phyloP scores from a whole-genome alignment of 2,113 vertebrate species.

The Dasypus novemcinctus region DNA sequence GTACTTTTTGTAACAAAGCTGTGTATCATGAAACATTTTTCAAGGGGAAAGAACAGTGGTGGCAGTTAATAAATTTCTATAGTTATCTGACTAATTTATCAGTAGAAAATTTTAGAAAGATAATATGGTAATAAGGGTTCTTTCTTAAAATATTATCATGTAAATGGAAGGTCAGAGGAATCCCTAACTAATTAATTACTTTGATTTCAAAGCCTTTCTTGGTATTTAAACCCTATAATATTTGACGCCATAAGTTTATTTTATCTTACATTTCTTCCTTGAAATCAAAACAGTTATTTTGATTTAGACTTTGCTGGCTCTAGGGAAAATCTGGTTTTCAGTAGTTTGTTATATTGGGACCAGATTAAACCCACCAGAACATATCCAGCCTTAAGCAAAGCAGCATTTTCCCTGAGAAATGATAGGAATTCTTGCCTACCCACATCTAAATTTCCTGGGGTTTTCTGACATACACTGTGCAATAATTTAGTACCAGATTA shows the following conservation, averaged over 20 bases:
- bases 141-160: slow-evolving; percentile 19
- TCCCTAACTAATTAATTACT: slow-evolving; percentile 18
- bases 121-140: not conserved
- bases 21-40: not conserved
- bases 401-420: not conserved
- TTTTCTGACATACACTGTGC: not conserved
- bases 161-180: not conserved
- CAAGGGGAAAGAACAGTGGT: not conserved
- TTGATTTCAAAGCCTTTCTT: not conserved
- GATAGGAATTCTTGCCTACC: not conserved
- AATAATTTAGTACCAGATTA: slow-evolving; percentile 6
- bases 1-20: slow-evolving; percentile 22
- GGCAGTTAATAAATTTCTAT: not conserved
- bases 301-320: not conserved
- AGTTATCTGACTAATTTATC: not conserved
- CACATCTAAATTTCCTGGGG: not conserved
- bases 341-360: not conserved
- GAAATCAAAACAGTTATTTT: slow-evolving; percentile 3
- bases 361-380: not conserved
- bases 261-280: not conserved
- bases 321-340: not conserved
- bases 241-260: not conserved
- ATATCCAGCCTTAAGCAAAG: not conserved
- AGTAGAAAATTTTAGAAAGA: slow-evolving; percentile 17
- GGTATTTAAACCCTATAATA: not conserved